A percentile compares a stretch with the other conserved stretches of the same genome.
These are phyloP conservation scores for Eutrigla gurnardus DNA, from an alignment of 2,797 vertebrate species.

Conservation along the genomic window DNA sequence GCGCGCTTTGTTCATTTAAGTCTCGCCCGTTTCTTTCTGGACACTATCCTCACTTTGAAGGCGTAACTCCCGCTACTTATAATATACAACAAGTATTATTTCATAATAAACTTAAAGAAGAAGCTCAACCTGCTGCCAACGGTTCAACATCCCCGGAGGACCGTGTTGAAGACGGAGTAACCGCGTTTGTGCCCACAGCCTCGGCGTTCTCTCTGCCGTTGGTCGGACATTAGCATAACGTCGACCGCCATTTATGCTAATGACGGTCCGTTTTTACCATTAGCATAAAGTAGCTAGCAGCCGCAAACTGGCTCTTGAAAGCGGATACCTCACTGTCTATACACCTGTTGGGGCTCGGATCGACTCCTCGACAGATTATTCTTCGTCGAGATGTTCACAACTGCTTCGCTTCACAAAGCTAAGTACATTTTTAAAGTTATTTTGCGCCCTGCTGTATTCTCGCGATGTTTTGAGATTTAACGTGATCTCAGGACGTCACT, in stretches of 20 bases:
- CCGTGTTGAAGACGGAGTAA: background rate
- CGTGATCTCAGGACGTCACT: too few species aligned
- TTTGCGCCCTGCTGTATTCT: too few species aligned
- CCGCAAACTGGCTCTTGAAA: background rate
- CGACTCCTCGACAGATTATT: background rate
- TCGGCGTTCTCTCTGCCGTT: background rate
- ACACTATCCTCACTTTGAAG: background rate
- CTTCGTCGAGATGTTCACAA: background rate
- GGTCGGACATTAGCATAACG: too few species aligned
- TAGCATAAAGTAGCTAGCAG: constrained; percentile 2
- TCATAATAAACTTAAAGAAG: background rate
- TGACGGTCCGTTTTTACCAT: too few species aligned
- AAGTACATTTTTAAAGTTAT: background rate
- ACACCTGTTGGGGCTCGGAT: background rate
- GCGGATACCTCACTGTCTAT: background rate
- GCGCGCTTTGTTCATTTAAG: background rate
- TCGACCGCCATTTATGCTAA: too few species aligned
- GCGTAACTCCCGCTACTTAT: background rate
- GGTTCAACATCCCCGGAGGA: background rate
- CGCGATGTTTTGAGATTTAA: too few species aligned
- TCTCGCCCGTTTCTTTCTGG: background rate
- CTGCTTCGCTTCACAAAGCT: background rate
- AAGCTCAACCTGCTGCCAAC: background rate
- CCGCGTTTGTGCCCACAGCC: background rate
- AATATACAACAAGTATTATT: too few species aligned